Evolutionary conservation across 2,113 vertebrate species (phyloP), one percentile per base, ranked within the genome.

Genomic region (Cyphomyrus discorhynchus): DNA sequence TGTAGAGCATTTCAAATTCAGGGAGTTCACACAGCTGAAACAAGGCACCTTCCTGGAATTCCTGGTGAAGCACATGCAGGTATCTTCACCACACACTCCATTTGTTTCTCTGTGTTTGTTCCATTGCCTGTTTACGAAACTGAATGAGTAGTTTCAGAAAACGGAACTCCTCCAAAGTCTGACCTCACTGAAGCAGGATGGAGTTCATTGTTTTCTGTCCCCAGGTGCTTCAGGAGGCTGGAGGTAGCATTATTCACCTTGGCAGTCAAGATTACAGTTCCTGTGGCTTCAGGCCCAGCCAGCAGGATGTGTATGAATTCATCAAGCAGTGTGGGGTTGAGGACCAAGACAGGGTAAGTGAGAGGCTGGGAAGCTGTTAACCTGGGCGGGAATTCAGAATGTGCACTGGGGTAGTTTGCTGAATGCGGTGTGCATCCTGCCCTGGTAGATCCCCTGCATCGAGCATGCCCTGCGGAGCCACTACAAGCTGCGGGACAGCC

Each of bases 241-340:
- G 94, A 86, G 96, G 95, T 0, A 92, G 94, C 9, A 35, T 91
- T 87, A 5, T 96, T 82, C 62, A 92, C 58, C 91, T 96, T 70
- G 89, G 91, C 52, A 92, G 66, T 39, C 90, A 92, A 89, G 93
- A 89, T 77, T 27, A 87, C 21, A 74, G 90, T 85, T 1, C 58
- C 2, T 91, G 91, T 74, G 94, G 94, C 80, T 95, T 95, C 91
- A 94, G 94, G 90, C 95, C 96, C 86, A 95, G 92, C 90, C 93
- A 92, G 92, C 96, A 97, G 89, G 96, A 97, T 0, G 92, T 97
- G 53, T 95, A 94, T 90, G 96, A 97, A 91, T 96, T 97, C 91
- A 96, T 97, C 91, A 95, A 94, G 42, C 96, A 97, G 91, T 97
- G 96, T n/a, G 95, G 94, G 0, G 77, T 93, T 19, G 53, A 87